Conservation (phyloP, 1,140 invertebrate genomes). For the Drosophila rhopaloa region DNA sequence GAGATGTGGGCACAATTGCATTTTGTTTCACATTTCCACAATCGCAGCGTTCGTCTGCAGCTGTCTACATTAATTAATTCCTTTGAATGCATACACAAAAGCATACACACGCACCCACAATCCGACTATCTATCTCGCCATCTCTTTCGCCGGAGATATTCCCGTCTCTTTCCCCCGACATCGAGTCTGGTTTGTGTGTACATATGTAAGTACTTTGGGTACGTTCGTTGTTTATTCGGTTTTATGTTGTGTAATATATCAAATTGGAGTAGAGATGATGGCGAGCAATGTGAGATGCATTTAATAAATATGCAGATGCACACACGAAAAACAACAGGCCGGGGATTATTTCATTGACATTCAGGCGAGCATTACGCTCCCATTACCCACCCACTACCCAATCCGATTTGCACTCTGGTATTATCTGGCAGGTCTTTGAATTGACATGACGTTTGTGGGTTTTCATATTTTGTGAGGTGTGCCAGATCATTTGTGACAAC, state of each 20-base stretch:
- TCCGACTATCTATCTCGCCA: constrained; percentile 5
- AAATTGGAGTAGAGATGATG: constrained; percentile 51
- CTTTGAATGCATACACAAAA: constrained; percentile 48
- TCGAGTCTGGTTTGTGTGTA: constrained; percentile 29
- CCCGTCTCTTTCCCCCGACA: constrained; percentile 4
- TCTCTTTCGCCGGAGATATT: constrained; percentile 1
- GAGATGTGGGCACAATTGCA: constrained; percentile 51
- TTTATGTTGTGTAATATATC: constrained; percentile 58
- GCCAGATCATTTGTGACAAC: constrained; percentile 25
- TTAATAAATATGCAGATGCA: constrained; percentile 62
- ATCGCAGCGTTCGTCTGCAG: constrained; percentile 52
- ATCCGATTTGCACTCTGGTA: constrained; percentile 2
- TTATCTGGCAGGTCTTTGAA: constrained; percentile 28
- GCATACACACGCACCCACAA: constrained; percentile 38
- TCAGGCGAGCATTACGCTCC: constrained; percentile 20
- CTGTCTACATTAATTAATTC: constrained; percentile 75
- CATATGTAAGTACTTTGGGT: constrained; percentile 37
- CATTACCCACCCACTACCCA: constrained; percentile 9
- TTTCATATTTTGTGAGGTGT: constrained; percentile 8
- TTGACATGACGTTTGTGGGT: constrained; percentile 22
- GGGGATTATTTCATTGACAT: constrained; percentile 57
- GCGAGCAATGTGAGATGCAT: constrained; percentile 48
- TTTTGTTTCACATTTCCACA: constrained; percentile 55
- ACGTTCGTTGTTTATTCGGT: constrained; percentile 38
- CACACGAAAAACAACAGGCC: constrained; percentile 18